Base-by-base conservation (phyloP, 2,113 vertebrate species). In the Bos indicus region DNA sequence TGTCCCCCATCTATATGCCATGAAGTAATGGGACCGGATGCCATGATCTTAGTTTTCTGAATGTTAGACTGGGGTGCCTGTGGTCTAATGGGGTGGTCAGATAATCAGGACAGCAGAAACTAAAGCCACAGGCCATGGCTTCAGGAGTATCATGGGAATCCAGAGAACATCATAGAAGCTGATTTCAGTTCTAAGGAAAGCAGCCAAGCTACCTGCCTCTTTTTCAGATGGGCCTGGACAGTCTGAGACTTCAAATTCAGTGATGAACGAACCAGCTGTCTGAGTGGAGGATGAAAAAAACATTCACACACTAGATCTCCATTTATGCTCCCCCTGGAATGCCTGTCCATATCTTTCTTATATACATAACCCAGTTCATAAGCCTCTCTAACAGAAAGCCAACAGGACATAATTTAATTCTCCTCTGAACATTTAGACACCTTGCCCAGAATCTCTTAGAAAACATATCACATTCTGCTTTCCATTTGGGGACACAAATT, bases 311-410 rank as follows among this genome's bases (percentile, higher is more conserved):
- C 15, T 60, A 51, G 26, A 21, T 59, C 78, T n/a, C 64, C 48
- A 36, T n/a, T 56, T 30, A 25, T 48, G 82, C 30, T 86, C 9
- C 36, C 33, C 71, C 5, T 43, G 54, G 48, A 87, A 92, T 48
- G 30, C 25, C 28, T 71, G 33, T 60, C 14, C 57, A 16, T 54
- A 77, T 80, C 56, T 25, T 67, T 62, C 21, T 51, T 51, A 54
- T 62, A 40, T 52, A n/a, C 87, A 46, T 40, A 85, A 91, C 8
- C 36, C 40, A 82, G 43, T 15, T 48, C 12, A 17, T 23, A 51
- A n/a, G 26, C 54, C 54, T 62, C 36, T 59, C n/a, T 90, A 52
- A 62, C 36, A 94, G 23, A 92, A 84, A 92, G 33, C 85, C 84
- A 83, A 30, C 5, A 62, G n/a, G 19, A 28, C 17, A 64, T 81